These are phyloP conservation scores for Mesodorylaimus sp. DNA, from an alignment of 2,888 invertebrate species.

Conservation along the genomic window DNA sequence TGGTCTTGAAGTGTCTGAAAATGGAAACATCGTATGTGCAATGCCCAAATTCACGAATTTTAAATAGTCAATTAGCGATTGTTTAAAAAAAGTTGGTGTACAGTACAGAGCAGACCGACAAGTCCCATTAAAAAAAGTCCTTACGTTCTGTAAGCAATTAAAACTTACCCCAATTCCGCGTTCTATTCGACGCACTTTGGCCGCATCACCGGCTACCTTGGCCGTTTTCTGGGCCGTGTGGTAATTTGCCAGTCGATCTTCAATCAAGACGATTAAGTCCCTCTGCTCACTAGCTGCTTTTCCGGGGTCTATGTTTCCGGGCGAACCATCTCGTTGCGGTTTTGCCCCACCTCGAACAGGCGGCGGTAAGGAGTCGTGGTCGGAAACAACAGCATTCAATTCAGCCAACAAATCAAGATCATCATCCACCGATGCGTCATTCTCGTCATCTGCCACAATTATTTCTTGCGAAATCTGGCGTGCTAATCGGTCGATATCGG, in stretches of 20 bases:
- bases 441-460: conserved; percentile 8
- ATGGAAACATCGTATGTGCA: no score
- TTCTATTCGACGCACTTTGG: conserved; percentile 69
- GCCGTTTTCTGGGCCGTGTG: neutral
- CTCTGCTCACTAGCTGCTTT: neutral
- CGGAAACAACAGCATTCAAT: neutral
- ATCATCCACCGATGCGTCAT: conserved; percentile 4
- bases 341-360: neutral
- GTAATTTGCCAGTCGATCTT: neutral
- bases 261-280: neutral
- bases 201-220: conserved; percentile 52
- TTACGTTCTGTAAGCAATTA: neutral
- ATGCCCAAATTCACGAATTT: no score
- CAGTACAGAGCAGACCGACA: neutral
- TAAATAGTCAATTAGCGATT: no score
- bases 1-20: neutral
- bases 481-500: neutral
- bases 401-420: conserved; percentile 11
- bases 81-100: neutral
- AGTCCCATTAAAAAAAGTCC: neutral
- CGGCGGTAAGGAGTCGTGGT: neutral
- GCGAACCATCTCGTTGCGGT: neutral
- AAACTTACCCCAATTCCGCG: conserved; percentile 32
- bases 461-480: conserved; percentile 10
- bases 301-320: neutral